phyloP scores from a whole-genome alignment of 2,113 vertebrate species.

The Raphicerus campestris region DNA sequence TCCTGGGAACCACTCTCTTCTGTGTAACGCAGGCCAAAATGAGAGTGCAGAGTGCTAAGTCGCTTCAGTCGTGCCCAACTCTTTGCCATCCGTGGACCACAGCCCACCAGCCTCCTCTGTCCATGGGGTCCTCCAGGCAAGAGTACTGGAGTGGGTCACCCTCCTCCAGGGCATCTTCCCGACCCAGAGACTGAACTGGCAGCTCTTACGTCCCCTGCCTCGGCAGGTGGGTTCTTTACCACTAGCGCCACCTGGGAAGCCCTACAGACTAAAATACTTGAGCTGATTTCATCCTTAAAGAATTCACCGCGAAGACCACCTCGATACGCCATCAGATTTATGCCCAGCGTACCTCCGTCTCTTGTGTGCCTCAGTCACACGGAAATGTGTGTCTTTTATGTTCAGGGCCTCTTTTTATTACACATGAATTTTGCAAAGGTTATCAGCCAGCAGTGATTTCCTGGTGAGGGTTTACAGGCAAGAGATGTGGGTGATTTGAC shows the following conservation, averaged over 20 bases:
- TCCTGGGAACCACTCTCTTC: not conserved
- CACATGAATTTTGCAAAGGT: not conserved
- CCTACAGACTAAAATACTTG: not conserved
- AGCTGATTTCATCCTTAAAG: not conserved
- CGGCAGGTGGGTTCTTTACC: not conserved
- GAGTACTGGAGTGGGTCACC: not conserved
- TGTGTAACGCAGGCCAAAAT: not conserved
- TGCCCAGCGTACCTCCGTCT: not conserved
- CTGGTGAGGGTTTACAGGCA: not conserved
- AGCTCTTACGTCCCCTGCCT: not conserved
- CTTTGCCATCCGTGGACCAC: not conserved
- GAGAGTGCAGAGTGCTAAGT: not conserved
- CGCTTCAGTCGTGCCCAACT: rapidly evolving
- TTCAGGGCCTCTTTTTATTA: not conserved
- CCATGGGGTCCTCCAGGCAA: not conserved
- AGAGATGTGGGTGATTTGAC: not conserved
- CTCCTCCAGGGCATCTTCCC: not conserved
- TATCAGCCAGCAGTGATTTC: not conserved
- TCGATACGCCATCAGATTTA: rapidly evolving
- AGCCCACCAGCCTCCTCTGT: not conserved
- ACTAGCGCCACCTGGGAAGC: not conserved
- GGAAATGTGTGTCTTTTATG: not conserved
- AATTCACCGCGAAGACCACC: not conserved
- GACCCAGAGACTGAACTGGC: not conserved
- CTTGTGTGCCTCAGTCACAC: rapidly evolving